phyloP scores from a whole-genome alignment of 2,113 vertebrate species.

The Helogale parvula region DNA sequence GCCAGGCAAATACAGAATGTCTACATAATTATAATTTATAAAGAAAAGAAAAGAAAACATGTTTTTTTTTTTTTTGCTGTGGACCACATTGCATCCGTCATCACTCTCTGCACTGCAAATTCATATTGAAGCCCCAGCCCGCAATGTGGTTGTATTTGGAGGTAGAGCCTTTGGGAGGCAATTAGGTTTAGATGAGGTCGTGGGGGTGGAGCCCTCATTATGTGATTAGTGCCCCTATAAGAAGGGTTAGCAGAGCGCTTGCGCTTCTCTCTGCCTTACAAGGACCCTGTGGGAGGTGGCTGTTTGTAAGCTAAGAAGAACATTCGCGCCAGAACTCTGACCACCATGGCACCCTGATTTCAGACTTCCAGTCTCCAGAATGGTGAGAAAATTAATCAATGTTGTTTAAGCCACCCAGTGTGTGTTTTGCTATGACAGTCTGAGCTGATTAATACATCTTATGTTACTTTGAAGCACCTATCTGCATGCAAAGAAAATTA shows the following conservation, averaged over 20 bases:
- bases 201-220: background rate
- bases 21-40: background rate
- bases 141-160: background rate
- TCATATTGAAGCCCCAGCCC: background rate
- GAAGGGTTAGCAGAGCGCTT: background rate
- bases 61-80: background rate
- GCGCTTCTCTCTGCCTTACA: background rate
- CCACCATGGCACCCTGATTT: background rate
- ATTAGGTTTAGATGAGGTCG: background rate
- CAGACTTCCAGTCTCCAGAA: background rate
- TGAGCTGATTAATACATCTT: background rate
- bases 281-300: background rate
- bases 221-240: background rate
- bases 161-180: background rate
- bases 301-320: background rate
- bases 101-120: background rate
- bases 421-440: background rate
- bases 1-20: background rate
- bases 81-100: background rate
- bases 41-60: background rate
- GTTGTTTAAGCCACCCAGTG: background rate
- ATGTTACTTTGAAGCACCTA: conserved; percentile 5
- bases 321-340: background rate
- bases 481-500: conserved; percentile 30
- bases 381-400: background rate